A percentile compares a stretch with the other conserved stretches of the same genome.
phyloP scores from a whole-genome alignment of 2,888 invertebrate genomes.

The Cacoxenus indagator region DNA sequence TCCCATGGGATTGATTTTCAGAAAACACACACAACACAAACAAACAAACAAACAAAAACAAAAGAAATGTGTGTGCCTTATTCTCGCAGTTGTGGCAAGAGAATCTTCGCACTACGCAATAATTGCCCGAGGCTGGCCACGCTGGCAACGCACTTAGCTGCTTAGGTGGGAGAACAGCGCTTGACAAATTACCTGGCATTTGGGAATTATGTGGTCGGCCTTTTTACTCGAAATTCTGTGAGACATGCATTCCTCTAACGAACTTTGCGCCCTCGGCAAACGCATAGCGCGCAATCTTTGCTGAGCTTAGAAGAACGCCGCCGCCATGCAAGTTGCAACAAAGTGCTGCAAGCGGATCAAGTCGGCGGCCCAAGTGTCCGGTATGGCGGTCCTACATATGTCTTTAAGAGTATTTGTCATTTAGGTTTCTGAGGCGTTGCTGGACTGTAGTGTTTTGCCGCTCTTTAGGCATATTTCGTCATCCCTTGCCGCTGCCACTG shows the following conservation, averaged over 20 bases:
- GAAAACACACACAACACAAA: conserved; percentile 8
- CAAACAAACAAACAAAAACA: neutral
- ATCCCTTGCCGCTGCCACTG: conserved; percentile 21
- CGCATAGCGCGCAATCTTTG: neutral
- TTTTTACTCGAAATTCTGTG: no score
- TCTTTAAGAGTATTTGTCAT: neutral
- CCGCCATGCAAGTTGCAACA: conserved; percentile 15
- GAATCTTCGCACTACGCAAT: conserved; percentile 1
- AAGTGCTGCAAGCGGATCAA: neutral
- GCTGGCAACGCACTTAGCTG: neutral
- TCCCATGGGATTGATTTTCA: conserved; percentile 27
- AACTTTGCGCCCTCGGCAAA: neutral
- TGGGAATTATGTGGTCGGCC: neutral
- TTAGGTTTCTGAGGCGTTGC: neutral
- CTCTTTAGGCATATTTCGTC: conserved; percentile 26
- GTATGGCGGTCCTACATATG: neutral
- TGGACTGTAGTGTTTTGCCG: conserved; percentile 9
- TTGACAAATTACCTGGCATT: conserved; percentile 9
- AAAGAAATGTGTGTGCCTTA: neutral
- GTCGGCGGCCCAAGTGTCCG: neutral
- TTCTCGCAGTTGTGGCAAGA: neutral
- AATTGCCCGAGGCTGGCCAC: neutral
- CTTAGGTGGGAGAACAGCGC: neutral
- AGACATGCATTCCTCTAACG: neutral
- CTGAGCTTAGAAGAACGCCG: conserved; percentile 25